A percentile compares a stretch with the other conserved stretches of the same genome.
These are phyloP conservation scores for Sphenodon punctatus DNA, from an alignment of 2,797 vertebrate species.

Conservation along the genomic window DNA sequence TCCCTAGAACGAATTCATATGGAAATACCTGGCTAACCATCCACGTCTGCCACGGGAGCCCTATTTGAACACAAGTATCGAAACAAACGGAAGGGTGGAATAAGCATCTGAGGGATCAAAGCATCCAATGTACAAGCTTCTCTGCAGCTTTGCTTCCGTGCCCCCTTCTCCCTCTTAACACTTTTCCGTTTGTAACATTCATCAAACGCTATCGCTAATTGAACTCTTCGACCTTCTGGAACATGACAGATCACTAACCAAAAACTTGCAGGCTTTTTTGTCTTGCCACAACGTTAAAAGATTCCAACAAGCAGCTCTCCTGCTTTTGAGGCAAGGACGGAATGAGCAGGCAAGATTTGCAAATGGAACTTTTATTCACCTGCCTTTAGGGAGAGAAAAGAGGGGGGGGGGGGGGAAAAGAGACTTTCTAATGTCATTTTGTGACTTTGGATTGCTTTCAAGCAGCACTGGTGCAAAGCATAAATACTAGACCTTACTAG, in stretches of 20 bases:
- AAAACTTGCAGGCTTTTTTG: not conserved
- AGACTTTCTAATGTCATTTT: not conserved
- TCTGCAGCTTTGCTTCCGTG: fast-evolving
- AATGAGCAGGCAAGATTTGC: not conserved
- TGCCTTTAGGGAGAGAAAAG: not conserved
- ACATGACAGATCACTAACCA: not conserved
- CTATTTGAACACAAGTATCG: not conserved
- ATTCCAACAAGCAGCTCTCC: not conserved
- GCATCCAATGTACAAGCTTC: not conserved
- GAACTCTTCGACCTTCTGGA: not conserved
- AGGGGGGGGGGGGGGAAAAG: not conserved
- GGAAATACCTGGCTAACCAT: not conserved
- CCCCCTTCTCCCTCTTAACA: not conserved
- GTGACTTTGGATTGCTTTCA: not conserved
- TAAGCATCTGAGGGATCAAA: not conserved
- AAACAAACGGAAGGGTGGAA: not conserved
- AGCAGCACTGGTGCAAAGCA: not conserved
- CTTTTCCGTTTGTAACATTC: not conserved
- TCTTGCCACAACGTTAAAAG: not conserved
- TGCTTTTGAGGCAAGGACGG: fast-evolving
- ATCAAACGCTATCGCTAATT: fast-evolving
- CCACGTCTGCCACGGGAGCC: not conserved
- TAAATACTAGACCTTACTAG: not conserved
- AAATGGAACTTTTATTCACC: not conserved
- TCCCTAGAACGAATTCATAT: not conserved